These are phyloP conservation scores for Luffia ferchaultella DNA, from an alignment of 2,888 invertebrate genomes.

Conservation along the genomic window DNA sequence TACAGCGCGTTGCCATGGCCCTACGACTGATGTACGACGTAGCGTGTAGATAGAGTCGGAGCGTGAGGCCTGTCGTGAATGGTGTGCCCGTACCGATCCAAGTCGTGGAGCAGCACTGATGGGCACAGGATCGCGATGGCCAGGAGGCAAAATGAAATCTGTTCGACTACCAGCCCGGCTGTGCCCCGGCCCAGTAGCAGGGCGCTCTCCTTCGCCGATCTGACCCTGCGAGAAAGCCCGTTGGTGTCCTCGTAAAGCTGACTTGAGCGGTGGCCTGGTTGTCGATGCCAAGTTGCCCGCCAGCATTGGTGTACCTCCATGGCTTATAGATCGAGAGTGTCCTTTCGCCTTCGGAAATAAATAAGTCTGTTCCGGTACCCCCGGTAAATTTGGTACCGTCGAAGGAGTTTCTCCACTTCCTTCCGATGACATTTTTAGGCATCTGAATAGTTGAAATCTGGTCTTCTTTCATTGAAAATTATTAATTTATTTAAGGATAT, in stretches of 20 bases:
- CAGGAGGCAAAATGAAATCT: conserved; percentile 88
- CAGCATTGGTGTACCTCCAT: conserved; percentile 73
- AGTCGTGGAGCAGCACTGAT: conserved; percentile 52
- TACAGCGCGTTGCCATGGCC: conserved; percentile 75
- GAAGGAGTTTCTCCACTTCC: conserved; percentile 68
- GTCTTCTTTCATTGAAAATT: conserved; percentile 57
- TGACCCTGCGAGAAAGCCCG: conserved; percentile 89
- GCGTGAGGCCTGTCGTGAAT: conserved; percentile 88
- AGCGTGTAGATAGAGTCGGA: conserved; percentile 91
- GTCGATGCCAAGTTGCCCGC: conserved; percentile 41
- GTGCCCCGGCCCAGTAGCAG: conserved; percentile 69
- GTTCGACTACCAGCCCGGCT: conserved; percentile 86
- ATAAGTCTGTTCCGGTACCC: conserved; percentile 61
- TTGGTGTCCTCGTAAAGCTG: conserved; percentile 78
- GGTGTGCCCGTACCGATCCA: conserved; percentile 62
- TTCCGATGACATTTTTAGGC: conserved; percentile 74
- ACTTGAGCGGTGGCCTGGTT: conserved; percentile 76
- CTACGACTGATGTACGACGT: conserved; percentile 75
- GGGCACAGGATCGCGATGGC: conserved; percentile 74
- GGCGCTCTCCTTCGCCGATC: conserved; percentile 70
- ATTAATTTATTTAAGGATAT: conserved; percentile 17
- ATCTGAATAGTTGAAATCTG: conserved; percentile 56
- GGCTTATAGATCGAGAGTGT: conserved; percentile 85
- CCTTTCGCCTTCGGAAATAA: conserved; percentile 65
- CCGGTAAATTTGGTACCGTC: conserved; percentile 54